A percentile compares a stretch with the other conserved stretches of the same genome.
These are phyloP conservation scores for Lepus americanus DNA, from an alignment of 2,113 vertebrate species.

Conservation along the genomic window DNA sequence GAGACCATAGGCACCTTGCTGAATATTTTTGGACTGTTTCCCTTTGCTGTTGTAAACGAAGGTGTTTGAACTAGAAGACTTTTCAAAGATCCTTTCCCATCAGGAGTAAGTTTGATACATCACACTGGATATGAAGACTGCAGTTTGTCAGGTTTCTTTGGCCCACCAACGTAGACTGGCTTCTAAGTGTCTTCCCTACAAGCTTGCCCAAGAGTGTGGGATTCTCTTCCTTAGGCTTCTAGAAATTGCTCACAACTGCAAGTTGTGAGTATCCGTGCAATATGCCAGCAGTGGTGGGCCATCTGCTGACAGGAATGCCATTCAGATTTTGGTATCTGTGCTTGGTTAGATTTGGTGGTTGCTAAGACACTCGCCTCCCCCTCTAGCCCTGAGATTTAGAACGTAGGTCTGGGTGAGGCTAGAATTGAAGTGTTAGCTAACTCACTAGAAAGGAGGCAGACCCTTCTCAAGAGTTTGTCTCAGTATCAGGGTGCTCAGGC, in stretches of 20 bases:
- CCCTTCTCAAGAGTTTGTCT: not conserved
- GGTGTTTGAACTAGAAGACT: not conserved
- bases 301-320: not conserved
- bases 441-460: not conserved
- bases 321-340: not conserved
- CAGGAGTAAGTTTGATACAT: not conserved
- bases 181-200: not conserved
- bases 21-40: not conserved
- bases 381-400: not conserved
- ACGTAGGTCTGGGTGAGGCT: not conserved
- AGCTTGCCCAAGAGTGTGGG: not conserved
- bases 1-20: not conserved
- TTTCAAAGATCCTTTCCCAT: conserved; percentile 1
- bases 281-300: not conserved
- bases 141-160: not conserved
- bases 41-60: conserved; percentile 26
- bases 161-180: not conserved
- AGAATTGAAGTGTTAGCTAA: not conserved
- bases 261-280: not conserved
- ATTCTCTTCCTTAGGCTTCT: not conserved
- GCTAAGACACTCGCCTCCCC: not conserved
- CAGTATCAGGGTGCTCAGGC: not conserved
- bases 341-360: not conserved
- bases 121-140: not conserved
- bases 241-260: not conserved